Conservation (phyloP, 2,797 vertebrate species). For the Ctenosaura bakeri region DNA sequence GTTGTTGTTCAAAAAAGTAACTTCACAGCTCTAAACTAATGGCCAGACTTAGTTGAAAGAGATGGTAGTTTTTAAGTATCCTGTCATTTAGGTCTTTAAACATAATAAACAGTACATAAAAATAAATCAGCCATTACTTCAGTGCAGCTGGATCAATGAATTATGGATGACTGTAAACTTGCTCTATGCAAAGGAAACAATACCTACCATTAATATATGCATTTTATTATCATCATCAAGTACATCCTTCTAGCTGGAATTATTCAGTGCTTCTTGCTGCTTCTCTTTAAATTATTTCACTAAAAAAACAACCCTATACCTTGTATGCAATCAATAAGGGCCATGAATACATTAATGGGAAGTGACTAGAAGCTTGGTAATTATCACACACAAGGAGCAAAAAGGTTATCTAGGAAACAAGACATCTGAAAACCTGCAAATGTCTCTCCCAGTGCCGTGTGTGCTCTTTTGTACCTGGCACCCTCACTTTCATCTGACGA, state of each 20-base stretch:
- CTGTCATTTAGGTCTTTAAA: background rate
- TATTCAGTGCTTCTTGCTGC: background rate
- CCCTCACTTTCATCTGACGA: constrained; percentile 37
- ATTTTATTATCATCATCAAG: background rate
- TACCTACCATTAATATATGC: background rate
- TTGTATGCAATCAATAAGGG: constrained; percentile 5
- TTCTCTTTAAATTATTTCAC: constrained; percentile 4
- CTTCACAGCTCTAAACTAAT: background rate
- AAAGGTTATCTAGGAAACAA: constrained; percentile 1
- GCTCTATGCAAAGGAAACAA: background rate
- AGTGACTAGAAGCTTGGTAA: background rate
- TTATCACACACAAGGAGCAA: background rate
- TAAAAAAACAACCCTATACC: background rate
- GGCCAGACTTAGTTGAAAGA: background rate
- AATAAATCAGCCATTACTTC: background rate
- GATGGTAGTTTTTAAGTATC: background rate
- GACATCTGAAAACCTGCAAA: constrained; percentile 41
- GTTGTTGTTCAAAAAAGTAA: no score
- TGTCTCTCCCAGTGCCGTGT: background rate
- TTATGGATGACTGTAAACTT: background rate
- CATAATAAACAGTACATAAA: background rate
- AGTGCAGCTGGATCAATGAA: background rate
- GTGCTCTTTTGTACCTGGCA: constrained; percentile 12
- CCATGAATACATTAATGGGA: background rate
- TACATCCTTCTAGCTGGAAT: background rate